phyloP scores from a whole-genome alignment of 2,113 vertebrate genomes.

The Melanerpes aurifrons region DNA sequence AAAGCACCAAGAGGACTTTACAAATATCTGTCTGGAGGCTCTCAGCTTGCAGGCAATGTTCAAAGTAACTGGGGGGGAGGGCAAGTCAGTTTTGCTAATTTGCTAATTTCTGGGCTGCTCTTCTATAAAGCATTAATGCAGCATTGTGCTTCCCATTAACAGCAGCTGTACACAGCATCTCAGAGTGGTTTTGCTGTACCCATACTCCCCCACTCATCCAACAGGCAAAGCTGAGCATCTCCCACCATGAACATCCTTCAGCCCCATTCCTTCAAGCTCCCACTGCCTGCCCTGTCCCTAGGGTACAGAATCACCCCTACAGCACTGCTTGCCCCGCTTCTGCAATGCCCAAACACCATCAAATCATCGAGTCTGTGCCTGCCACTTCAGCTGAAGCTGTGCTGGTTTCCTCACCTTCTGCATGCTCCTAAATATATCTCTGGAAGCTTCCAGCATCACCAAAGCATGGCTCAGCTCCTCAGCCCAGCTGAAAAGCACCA shows the following conservation, averaged over 20 bases:
- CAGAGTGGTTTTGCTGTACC: not conserved
- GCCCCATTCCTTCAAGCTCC: not conserved
- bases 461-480: not conserved
- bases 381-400: not conserved
- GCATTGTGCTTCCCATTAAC: not conserved
- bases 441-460: not conserved
- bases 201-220: accelerated
- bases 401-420: not conserved
- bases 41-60: not conserved
- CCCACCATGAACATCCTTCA: not conserved
- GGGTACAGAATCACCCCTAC: not conserved
- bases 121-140: not conserved
- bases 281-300: not conserved
- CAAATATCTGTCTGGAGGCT: not conserved
- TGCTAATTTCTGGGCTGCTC: not conserved
- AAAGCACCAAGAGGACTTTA: not conserved
- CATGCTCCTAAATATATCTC: not conserved
- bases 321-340: not conserved
- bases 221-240: not conserved
- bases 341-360: not conserved
- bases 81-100: not conserved
- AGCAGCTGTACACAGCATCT: not conserved
- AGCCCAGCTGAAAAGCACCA: not conserved
- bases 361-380: not conserved
- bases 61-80: not conserved